Percentiles rank a stretch among this genome's conserved stretches.
Conservation (phyloP, 64 coral and sea anemone species). For the Montipora efflorescens region DNA sequence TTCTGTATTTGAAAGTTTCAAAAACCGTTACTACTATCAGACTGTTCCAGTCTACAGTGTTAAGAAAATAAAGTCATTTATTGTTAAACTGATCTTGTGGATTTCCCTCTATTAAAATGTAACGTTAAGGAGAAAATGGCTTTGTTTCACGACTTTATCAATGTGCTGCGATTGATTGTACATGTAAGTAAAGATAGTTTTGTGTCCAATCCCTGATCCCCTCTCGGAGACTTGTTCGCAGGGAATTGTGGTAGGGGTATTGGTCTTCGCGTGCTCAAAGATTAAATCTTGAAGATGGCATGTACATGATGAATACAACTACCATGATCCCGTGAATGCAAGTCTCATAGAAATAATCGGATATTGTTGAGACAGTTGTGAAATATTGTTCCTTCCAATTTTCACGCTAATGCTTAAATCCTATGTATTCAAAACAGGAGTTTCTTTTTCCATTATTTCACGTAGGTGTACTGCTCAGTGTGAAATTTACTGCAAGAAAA, state of each 20-base stretch:
- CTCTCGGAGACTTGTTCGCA: neutral
- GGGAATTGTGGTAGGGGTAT: neutral
- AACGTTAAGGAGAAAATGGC: neutral
- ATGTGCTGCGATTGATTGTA: too few species aligned
- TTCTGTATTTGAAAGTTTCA: too few species aligned
- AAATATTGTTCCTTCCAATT: neutral
- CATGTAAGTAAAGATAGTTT: too few species aligned
- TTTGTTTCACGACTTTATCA: neutral
- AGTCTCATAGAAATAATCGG: neutral
- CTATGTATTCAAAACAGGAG: constrained; percentile 2
- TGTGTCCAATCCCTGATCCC: neutral
- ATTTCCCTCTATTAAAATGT: neutral
- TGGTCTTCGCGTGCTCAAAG: constrained; percentile 1
- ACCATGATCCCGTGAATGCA: neutral
- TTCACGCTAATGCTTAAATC: neutral
- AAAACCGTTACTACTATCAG: too few species aligned
- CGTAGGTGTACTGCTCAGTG: neutral
- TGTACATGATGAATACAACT: neutral
- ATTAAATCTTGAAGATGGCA: constrained; percentile 6
- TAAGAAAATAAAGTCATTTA: neutral
- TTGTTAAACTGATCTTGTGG: neutral
- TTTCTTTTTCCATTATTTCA: neutral
- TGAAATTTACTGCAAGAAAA: neutral
- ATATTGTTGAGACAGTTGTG: neutral
- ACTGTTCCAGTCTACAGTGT: too few species aligned